These are phyloP conservation scores for Philaenus spumarius DNA, from an alignment of 1,140 invertebrate species.

Conservation along the genomic window DNA sequence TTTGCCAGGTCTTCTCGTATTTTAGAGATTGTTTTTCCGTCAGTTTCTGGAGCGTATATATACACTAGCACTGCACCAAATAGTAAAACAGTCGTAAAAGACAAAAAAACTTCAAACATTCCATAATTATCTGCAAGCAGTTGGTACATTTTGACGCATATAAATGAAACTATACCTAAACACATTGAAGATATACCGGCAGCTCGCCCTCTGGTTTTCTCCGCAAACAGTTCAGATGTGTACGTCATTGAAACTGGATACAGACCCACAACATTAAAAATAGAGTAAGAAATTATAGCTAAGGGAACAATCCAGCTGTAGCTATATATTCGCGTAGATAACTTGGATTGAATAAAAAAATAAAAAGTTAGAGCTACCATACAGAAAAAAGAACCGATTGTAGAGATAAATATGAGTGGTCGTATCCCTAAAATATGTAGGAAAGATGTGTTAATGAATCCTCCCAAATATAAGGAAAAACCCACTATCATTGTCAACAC, in stretches of 20 bases:
- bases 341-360: background rate
- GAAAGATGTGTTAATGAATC: background rate
- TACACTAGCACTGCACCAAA: no score
- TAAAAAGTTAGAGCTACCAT: background rate
- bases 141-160: slow-evolving; percentile 69
- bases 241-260: slow-evolving; percentile 21
- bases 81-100: slow-evolving; percentile 61
- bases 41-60: no score
- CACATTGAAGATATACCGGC: slow-evolving; percentile 19
- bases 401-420: background rate
- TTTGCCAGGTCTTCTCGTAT: no score
- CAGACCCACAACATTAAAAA: slow-evolving; percentile 22
- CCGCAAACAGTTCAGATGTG: slow-evolving; percentile 22
- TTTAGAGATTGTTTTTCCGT: slow-evolving; percentile 66
- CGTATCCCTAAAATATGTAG: background rate
- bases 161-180: slow-evolving; percentile 37
- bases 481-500: background rate
- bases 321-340: no score
- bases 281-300: slow-evolving; percentile 13
- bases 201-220: slow-evolving; percentile 18
- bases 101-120: slow-evolving; percentile 66
- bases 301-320: slow-evolving; percentile 16
- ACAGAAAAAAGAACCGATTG: background rate
- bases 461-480: background rate
- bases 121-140: slow-evolving; percentile 51